phyloP scores from a whole-genome alignment of 2,113 vertebrate species.

The Onychostoma macrolepis region DNA sequence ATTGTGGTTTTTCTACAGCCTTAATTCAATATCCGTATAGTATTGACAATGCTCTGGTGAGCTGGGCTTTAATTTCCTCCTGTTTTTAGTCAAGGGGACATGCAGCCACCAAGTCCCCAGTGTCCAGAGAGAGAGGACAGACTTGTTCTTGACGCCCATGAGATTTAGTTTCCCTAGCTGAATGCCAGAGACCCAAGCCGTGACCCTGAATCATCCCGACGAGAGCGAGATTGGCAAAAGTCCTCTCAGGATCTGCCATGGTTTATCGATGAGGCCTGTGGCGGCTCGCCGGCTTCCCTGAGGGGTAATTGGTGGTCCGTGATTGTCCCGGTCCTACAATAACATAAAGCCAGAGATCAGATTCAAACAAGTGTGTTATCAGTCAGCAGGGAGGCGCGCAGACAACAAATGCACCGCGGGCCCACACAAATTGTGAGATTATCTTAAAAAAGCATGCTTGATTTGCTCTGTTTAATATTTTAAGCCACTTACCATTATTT shows the following conservation, averaged over 20 bases:
- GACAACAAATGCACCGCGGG: neutral
- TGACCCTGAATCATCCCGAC: conserved; percentile 53
- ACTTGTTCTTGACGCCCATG: conserved; percentile 45
- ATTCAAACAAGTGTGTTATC: conserved; percentile 16
- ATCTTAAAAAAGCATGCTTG: neutral
- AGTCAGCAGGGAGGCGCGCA: neutral
- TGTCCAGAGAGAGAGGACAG: conserved; percentile 28
- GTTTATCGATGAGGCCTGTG: conserved; percentile 2
- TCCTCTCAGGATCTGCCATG: conserved; percentile 2
- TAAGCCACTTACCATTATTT: neutral
- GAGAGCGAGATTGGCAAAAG: conserved; percentile 51
- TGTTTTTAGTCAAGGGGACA: conserved; percentile 58
- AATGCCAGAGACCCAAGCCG: conserved; percentile 58
- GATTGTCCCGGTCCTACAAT: conserved; percentile 30
- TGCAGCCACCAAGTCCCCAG: conserved; percentile 4
- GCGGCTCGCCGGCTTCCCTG: neutral
- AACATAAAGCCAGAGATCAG: conserved; percentile 25
- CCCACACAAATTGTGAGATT: neutral
- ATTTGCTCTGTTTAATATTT: neutral
- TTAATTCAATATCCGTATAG: conserved; percentile 57
- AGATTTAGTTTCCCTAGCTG: conserved; percentile 52
- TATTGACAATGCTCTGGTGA: conserved; percentile 63
- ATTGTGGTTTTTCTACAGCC: conserved; percentile 49
- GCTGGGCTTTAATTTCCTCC: conserved; percentile 60
- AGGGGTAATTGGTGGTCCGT: conserved; percentile 49